Base-by-base conservation (phyloP, 2,797 vertebrate genomes). In the Catostomus latipinnis region DNA sequence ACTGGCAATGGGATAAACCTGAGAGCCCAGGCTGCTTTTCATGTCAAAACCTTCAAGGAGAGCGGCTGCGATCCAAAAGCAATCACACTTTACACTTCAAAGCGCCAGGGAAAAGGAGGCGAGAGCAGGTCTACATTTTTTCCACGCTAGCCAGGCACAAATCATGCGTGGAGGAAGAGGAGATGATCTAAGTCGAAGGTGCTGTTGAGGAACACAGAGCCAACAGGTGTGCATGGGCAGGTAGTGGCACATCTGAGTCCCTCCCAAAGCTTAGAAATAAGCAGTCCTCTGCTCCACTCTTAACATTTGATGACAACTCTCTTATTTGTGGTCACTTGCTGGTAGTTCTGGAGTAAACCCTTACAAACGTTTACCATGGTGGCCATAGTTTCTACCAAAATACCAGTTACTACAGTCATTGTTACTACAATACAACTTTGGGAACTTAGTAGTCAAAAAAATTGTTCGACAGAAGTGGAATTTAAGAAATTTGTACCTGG, bases 21-120 rank as follows among this genome's bases (percentile, higher is more conserved):
- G 91, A 94, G 92, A 93, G 89, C 89, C 85, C 86, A 82, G 90
- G 86, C 90, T 90, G 92, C 93, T 93, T 94, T 93, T 94, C 92
- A 94, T 94, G 94, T 93, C 93, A 92, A 92, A 91, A 88, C 86
- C 92, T 94, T 93, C 92, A 93, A 93, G 91, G 88, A 92, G 90
- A 91, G 90, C 91, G 68, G 88, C 90, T 88, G 86, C 90, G 88
- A 91, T 94, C 92, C 93, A 91, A 92, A 88, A 88, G 92, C 93
- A 94, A 95, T 95, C 94, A 94, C 92, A 94, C 94, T 94, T 93
- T 88, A 94, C 89, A 95, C 93, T 93, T 95, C 94, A 95, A 95
- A 96, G 94, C 90, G 81, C 80, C 85, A 88, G 80, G 60, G 87
- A 89, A 89, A 87, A 88, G 89, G 90, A 91, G 88, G 92, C 88